Evolutionary conservation across 2,113 vertebrate genomes (phyloP), one percentile per base, ranked within the genome.

Genomic region (Stercorarius parasiticus): DNA sequence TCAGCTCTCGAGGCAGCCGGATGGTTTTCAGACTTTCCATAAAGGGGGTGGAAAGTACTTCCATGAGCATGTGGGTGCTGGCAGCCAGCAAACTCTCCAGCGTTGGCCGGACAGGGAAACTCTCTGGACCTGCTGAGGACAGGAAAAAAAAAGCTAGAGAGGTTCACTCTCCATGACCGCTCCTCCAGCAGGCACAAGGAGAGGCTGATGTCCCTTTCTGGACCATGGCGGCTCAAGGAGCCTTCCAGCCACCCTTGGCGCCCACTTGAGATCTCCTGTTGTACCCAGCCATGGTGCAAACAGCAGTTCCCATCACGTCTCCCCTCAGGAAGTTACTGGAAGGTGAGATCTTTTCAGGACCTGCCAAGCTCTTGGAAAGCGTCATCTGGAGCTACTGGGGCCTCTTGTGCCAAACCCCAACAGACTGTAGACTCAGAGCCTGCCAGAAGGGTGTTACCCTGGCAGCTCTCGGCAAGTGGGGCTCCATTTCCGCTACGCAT

Each of bases 81-180:
- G 99, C 99, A 82, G 97, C 98, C 74, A 99, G 97, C 62, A 99
- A 98, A 96, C 98, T 99, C 96, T 99, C 99, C 90, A 99, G 97
- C 0, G 98, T 99, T 67, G 98, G 98, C 77, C 98, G 97, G 11
- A 98, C 96, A 7, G 97, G 91, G 82, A 96, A 98, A 76, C 50
- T 96, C 90, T 98, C 98, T 6, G 78, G 56, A 78, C 93, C 98
- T 98, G 93, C 43, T 67, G 34, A 84, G 73, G 34, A 69, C 40
- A 91, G 52, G 3, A 30, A 50, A 62, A 50, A 85, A 84, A 91
- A 95, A 86, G 72, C 65, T 88, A 29, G 0, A 56, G 67, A 82
- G 9, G 43, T 77, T 47, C 38, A 69, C 58, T 27, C 47, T 88
- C 62, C 76, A 88, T n/a, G 15, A 50, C 5, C 62, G 36, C 49